Percentiles rank a stretch among this genome's conserved stretches.
phyloP scores from a whole-genome alignment of 2,888 invertebrate genomes.

The Dasysyrphus tricinctus region DNA sequence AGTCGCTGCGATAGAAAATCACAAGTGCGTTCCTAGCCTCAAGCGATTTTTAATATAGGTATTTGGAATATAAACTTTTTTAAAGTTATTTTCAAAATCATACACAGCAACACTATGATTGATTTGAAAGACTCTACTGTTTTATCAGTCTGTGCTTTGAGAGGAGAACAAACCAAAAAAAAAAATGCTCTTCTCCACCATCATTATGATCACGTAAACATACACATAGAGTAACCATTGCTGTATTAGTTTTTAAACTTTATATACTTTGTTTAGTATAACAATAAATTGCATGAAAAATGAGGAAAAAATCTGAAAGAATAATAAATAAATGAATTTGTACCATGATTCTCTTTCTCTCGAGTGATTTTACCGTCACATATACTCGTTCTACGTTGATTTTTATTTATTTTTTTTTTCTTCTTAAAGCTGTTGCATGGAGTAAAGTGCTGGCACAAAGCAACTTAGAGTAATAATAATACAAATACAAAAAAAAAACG shows the following conservation, averaged over 20 bases:
- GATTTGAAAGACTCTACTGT: conserved; percentile 10
- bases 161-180: conserved; percentile 58
- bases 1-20: too few relatives aligned
- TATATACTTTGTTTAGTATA: conserved; percentile 59
- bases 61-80: too few relatives aligned
- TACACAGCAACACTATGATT: conserved; percentile 53
- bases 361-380: conserved; percentile 66
- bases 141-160: conserved; percentile 35
- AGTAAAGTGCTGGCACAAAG: conserved; percentile 42
- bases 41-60: too few relatives aligned
- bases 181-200: conserved; percentile 37
- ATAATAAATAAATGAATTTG: conserved; percentile 64
- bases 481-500: conserved; percentile 28
- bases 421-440: conserved; percentile 12
- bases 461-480: conserved; percentile 14
- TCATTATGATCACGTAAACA: conserved; percentile 61
- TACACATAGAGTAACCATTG: background rate
- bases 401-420: background rate
- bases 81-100: too few relatives aligned
- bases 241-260: conserved; percentile 52
- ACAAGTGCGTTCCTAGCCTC: too few relatives aligned
- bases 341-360: conserved; percentile 72
- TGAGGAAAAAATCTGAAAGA: conserved; percentile 20
- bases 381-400: conserved; percentile 33
- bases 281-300: conserved; percentile 47